Percentiles rank a stretch among this genome's conserved stretches.
These are phyloP conservation scores for Pseudorhombus dupliciocellatus DNA, from an alignment of 2,113 vertebrate species.

Conservation along the genomic window DNA sequence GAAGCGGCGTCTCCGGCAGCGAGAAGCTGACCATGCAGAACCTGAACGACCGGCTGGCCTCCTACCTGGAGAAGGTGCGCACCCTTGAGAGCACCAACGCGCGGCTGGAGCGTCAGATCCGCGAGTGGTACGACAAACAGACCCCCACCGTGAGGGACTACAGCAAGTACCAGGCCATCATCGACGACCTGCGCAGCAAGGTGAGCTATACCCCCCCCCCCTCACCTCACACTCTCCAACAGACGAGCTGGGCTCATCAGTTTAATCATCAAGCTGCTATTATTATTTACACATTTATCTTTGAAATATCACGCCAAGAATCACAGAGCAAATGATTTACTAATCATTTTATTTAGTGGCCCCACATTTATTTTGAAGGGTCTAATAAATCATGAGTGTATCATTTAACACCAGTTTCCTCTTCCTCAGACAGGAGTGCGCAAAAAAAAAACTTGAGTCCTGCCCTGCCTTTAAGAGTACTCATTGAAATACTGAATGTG, in stretches of 20 bases:
- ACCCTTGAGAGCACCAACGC: constrained; percentile 76
- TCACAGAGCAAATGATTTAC: not conserved
- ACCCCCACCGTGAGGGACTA: constrained; percentile 69
- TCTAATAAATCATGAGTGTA: too few relatives aligned
- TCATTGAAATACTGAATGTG: not conserved
- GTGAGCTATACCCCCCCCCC: constrained; percentile 57
- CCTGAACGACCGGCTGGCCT: constrained; percentile 81
- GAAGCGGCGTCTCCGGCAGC: not conserved
- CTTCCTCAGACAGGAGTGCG: not conserved
- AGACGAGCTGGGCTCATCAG: too few relatives aligned
- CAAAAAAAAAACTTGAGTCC: not conserved
- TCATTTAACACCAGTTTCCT: not conserved
- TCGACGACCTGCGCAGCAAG: constrained; percentile 76
- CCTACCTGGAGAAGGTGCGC: constrained; percentile 82
- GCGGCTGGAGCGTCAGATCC: constrained; percentile 79
- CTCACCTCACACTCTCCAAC: not conserved
- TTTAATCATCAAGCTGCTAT: too few relatives aligned
- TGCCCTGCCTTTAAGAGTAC: not conserved
- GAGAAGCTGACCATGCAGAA: constrained; percentile 83
- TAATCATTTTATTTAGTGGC: not conserved
- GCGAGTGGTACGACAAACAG: constrained; percentile 76
- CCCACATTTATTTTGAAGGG: too few relatives aligned
- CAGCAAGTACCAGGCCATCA: constrained; percentile 68
- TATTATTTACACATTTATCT: too few relatives aligned
- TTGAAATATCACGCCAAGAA: too few relatives aligned